These are phyloP conservation scores for Coregonus clupeaformis DNA, from an alignment of 2,113 vertebrate species.

Conservation along the genomic window DNA sequence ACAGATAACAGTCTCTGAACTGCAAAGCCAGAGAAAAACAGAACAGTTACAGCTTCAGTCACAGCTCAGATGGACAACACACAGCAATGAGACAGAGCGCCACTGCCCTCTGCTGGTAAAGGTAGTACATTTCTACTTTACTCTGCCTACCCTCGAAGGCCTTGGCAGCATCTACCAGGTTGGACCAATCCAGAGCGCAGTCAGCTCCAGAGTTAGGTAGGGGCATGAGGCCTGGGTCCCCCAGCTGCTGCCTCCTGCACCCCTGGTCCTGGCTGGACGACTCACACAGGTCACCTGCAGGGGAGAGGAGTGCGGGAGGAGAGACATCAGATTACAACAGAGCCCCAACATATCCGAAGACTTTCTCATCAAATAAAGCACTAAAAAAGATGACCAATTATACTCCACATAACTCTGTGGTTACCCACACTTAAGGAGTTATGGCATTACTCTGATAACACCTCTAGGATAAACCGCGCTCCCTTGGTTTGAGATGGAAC, in stretches of 20 bases:
- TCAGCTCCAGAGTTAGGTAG: constrained; percentile 86
- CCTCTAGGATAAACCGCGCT: not conserved
- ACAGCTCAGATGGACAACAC: not conserved
- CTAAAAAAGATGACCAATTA: no score
- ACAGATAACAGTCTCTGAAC: constrained; percentile 85
- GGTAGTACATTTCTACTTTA: not conserved
- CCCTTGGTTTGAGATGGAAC: not conserved
- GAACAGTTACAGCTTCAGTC: constrained; percentile 3
- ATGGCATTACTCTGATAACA: no score
- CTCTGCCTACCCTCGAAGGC: constrained; percentile 87
- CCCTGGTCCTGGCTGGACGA: constrained; percentile 84
- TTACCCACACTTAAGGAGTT: no score
- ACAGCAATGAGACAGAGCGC: not conserved
- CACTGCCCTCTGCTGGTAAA: constrained; percentile 1
- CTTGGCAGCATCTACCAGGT: constrained; percentile 93
- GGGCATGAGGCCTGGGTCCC: constrained; percentile 89
- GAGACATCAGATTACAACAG: not conserved
- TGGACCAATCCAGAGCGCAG: constrained; percentile 87
- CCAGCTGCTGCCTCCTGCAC: constrained; percentile 79
- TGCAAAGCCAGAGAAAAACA: constrained; percentile 76
- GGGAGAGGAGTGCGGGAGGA: not conserved
- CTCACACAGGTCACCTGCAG: constrained; percentile 86
- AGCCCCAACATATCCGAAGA: no score
- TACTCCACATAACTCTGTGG: no score
- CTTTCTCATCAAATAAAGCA: no score